phyloP scores from a whole-genome alignment of 2,888 invertebrate genomes.

The Lepidochrysops patricia region DNA sequence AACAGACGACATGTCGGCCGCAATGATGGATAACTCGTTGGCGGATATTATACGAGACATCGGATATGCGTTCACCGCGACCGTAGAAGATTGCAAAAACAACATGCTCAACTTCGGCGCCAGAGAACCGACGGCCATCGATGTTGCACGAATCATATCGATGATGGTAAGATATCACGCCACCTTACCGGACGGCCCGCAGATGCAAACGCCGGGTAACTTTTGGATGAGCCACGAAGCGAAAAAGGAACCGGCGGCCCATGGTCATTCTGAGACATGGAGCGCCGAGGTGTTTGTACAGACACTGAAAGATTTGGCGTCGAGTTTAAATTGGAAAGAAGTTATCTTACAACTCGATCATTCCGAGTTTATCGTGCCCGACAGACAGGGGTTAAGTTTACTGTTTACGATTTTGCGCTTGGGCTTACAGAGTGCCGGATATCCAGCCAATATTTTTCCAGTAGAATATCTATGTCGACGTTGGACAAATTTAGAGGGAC shows the following conservation, averaged over 20 bases:
- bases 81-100: slow-evolving; percentile 90
- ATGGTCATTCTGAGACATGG: slow-evolving; percentile 80
- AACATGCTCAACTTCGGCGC: slow-evolving; percentile 87
- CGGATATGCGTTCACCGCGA: slow-evolving; percentile 90
- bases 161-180: slow-evolving; percentile 90
- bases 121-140: slow-evolving; percentile 86
- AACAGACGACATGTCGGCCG: slow-evolving; percentile 74
- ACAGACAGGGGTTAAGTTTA: slow-evolving; percentile 87
- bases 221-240: slow-evolving; percentile 76
- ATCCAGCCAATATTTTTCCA: slow-evolving; percentile 84
- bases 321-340: slow-evolving; percentile 93
- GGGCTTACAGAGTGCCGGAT: slow-evolving; percentile 85
- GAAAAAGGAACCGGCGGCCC: slow-evolving; percentile 68
- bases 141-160: slow-evolving; percentile 88
- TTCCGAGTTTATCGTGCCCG: slow-evolving; percentile 90
- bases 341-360: slow-evolving; percentile 94
- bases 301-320: slow-evolving; percentile 90
- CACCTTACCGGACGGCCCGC: slow-evolving; percentile 77
- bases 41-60: slow-evolving; percentile 94
- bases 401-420: slow-evolving; percentile 87
- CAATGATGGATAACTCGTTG: slow-evolving; percentile 83
- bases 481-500: slow-evolving; percentile 96
- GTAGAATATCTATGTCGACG: slow-evolving; percentile 91
- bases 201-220: slow-evolving; percentile 78
- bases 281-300: slow-evolving; percentile 95